These are phyloP conservation scores for Trematomus bernacchii DNA, from an alignment of 2,797 vertebrate species.

Conservation along the genomic window DNA sequence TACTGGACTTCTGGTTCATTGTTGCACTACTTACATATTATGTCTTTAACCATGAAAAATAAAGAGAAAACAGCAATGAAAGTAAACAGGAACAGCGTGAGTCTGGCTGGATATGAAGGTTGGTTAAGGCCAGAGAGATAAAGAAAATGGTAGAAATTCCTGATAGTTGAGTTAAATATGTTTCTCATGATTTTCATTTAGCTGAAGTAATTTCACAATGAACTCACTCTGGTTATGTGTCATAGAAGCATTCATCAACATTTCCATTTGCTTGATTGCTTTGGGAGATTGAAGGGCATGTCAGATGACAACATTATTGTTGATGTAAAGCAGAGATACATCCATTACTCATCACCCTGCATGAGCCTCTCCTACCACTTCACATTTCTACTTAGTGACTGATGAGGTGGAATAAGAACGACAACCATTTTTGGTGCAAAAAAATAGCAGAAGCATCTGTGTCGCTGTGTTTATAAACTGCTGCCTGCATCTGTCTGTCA, in stretches of 20 bases:
- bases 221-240: slow-evolving; percentile 26
- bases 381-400: slow-evolving; percentile 30
- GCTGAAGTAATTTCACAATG: slow-evolving; percentile 30
- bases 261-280: slow-evolving; percentile 67
- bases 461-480: background rate
- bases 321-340: slow-evolving; percentile 47
- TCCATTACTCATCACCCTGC: slow-evolving; percentile 49
- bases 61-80: background rate
- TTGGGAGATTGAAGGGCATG: slow-evolving; percentile 42
- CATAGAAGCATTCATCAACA: slow-evolving; percentile 43
- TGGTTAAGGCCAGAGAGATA: background rate
- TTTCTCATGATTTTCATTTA: slow-evolving; percentile 11
- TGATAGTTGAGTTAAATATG: background rate
- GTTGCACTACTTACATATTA: slow-evolving; percentile 36
- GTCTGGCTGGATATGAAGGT: background rate
- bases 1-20: slow-evolving; percentile 48
- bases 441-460: slow-evolving; percentile 7
- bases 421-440: background rate
- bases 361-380: slow-evolving; percentile 14
- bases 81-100: background rate
- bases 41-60: slow-evolving; percentile 12
- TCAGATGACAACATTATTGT: slow-evolving; percentile 47
- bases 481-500: background rate
- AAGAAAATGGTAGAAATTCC: background rate
- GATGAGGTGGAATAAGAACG: slow-evolving; percentile 24